phyloP scores from a whole-genome alignment of 1,140 invertebrate species.

The Adelges cooleyi region DNA sequence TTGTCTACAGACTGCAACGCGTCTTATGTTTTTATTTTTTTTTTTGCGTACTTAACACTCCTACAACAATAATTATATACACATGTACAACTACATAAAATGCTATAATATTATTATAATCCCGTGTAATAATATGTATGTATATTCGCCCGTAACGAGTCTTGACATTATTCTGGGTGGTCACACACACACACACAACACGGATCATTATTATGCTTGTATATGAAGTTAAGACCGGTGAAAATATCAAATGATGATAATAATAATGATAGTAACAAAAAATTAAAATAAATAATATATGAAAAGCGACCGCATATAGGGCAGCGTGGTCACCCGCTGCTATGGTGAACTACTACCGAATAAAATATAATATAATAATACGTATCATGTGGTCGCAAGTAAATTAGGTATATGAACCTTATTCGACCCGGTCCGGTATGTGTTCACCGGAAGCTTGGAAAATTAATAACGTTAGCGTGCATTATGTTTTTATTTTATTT shows the following conservation, averaged over 20 bases:
- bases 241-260: too few relatives aligned
- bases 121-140: too few relatives aligned
- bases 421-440: background rate
- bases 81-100: too few relatives aligned
- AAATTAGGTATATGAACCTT: background rate
- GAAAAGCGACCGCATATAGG: slow-evolving; percentile 2
- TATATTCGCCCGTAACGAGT: slow-evolving; percentile 13
- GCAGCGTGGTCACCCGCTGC: background rate
- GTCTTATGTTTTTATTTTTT: too few relatives aligned
- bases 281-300: background rate
- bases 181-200: background rate
- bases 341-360: slow-evolving; percentile 3
- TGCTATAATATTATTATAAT: too few relatives aligned
- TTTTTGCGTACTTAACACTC: too few relatives aligned
- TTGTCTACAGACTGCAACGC: too few relatives aligned
- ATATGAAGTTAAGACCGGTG: too few relatives aligned
- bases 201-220: background rate
- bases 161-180: slow-evolving; percentile 24
- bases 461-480: slow-evolving; percentile 1
- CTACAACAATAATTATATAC: too few relatives aligned
- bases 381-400: background rate
- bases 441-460: background rate
- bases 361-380: slow-evolving; percentile 7
- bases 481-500: too few relatives aligned
- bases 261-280: background rate